Base-by-base conservation (phyloP, 2,888 invertebrate genomes). In the Falcaria lacertinaria region DNA sequence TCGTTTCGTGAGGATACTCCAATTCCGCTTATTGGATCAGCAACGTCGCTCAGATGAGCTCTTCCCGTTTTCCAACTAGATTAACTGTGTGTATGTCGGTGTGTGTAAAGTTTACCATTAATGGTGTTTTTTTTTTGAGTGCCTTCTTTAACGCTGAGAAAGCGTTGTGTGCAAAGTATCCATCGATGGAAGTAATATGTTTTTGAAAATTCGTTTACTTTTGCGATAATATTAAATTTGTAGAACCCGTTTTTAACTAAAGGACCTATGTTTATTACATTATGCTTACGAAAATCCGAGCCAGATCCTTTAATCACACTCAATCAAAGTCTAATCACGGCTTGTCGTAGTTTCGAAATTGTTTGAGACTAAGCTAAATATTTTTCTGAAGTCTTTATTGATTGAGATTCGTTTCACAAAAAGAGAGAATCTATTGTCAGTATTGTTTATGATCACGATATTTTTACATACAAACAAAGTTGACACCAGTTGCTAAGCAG, bases 1-100 rank as follows among this genome's bases (percentile, higher is more conserved):
- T 61, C 52, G 60, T 69, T 64, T 63, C 33, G 40, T 35, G 47
- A 48, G 45, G 50, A 52, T 54, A 57, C 48, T 48, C 54, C 55
- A 64, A 61, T 67, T 57, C 50, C 41, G 41, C 44, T 65, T 65
- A 72, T 71, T 67, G 53, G 54, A 71, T 72, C 55, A 59, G n/a
- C 39, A 13, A 32, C 50, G 46, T 19, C 39, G 34, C 50, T 50
- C 44, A 32, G 52, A 52, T 48, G 44, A 46, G 48, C 47, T 51
- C 50, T 47, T 49, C 42, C 50, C 45, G 41, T 41, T 41, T 40
- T 34, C 11, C 40, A 41, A 41, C 34, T 22, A 22, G 33, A 22
- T 41, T 41, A 41, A 36, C 17, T 17, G 16, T 36, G 2, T 36
- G 19, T 17, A 7, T 3, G 11, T 37, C 16, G 37, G 37, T 36